phyloP scores from a whole-genome alignment of 1,140 invertebrate species.

The Octopus sinensis region DNA sequence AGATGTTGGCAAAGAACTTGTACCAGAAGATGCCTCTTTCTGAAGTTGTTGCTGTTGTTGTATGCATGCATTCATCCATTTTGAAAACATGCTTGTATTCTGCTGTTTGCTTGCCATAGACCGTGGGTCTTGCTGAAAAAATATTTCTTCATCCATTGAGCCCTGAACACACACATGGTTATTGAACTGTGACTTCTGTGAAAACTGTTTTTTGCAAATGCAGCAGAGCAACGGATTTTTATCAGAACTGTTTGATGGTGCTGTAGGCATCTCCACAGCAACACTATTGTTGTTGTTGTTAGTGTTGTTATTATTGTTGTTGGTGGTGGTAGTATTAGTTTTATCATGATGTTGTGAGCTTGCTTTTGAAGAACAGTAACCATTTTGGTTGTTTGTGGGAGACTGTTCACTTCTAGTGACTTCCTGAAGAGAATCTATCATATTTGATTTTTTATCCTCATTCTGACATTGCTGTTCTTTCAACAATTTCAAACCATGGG shows the following conservation, averaged over 20 bases:
- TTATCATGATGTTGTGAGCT: not conserved
- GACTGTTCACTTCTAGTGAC: not conserved
- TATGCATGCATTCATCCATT: not conserved
- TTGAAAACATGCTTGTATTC: not conserved
- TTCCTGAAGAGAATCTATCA: not conserved
- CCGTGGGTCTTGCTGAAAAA: not conserved
- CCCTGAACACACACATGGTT: not conserved
- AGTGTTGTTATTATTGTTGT: not conserved
- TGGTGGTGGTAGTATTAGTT: not conserved
- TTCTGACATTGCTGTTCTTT: not conserved
- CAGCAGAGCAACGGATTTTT: not conserved
- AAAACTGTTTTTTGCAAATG: not conserved
- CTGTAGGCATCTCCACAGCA: not conserved
- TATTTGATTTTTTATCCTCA: not conserved
- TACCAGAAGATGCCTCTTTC: not conserved
- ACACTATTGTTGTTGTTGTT: not conserved
- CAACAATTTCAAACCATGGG: not conserved
- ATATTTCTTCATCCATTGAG: not conserved
- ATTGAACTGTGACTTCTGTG: not conserved
- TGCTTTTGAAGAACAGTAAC: too few species aligned
- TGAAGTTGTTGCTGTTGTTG: not conserved
- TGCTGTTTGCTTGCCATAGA: not conserved
- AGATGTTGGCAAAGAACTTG: not conserved
- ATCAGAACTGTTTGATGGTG: not conserved
- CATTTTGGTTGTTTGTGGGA: too few species aligned